Conservation (phyloP, 2,888 invertebrate genomes). For the Erpobdella octoculata region DNA sequence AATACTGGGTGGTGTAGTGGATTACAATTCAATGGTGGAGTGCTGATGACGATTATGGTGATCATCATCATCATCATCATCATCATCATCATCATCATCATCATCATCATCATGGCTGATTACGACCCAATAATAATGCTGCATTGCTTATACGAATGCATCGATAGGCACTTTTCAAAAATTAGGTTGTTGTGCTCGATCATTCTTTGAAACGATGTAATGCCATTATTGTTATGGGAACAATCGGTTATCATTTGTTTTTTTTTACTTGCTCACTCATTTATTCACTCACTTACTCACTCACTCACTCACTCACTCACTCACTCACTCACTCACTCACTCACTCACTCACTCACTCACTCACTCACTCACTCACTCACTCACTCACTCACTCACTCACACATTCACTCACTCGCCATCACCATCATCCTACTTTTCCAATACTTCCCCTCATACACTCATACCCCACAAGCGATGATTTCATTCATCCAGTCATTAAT, state of each 20-base stretch:
- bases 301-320: not conserved
- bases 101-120: too few relatives aligned
- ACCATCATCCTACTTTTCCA: not conserved
- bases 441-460: not conserved
- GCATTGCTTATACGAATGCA: too few relatives aligned
- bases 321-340: slow-evolving; percentile 9
- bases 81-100: not conserved
- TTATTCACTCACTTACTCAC: not conserved
- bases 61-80: not conserved
- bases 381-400: slow-evolving; percentile 11
- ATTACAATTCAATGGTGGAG: too few relatives aligned
- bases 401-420: not conserved
- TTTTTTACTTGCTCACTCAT: not conserved
- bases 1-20: too few relatives aligned
- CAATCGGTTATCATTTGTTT: too few relatives aligned
- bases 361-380: slow-evolving; percentile 13
- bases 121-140: too few relatives aligned
- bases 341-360: not conserved
- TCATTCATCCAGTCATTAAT: not conserved
- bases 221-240: too few relatives aligned
- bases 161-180: too few relatives aligned
- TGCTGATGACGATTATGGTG: not conserved
- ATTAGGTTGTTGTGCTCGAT: too few relatives aligned
- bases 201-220: too few relatives aligned
- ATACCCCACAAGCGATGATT: not conserved